Evolutionary conservation across 2,888 invertebrate genomes (phyloP), one percentile per base, ranked within the genome.

Genomic region (Rhodophaea formosa): DNA sequence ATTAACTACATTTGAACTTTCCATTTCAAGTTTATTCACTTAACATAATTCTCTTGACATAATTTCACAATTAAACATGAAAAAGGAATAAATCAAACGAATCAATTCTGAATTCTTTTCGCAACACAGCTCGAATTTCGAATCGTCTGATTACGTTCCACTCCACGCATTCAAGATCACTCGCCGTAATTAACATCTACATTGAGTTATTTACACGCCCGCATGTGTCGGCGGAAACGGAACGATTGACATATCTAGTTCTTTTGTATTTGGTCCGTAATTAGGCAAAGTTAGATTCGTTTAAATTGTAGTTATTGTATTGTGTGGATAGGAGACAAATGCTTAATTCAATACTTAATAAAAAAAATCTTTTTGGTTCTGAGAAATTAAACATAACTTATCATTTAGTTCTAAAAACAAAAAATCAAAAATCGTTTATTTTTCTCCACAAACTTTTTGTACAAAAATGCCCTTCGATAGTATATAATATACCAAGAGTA

Each of bases 131-230:
- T 79, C 76, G 64, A 67, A 82, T 79, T 82, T 79, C 75, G 69
- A 83, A 84, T 75, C 69, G 71, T 66, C 70, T 74, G 77, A 82
- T 77, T 77, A 74, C 80, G 80, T 80, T 78, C 75, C 77, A 79
- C 81, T 80, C 71, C 75, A 76, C 71, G 72, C 76, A 79, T 79
- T 84, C 83, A 79, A 86, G 83, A 88, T 87, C 86, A 84, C 85
- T 86, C 80, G 74, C 81, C 80, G 78, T 86, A 87, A 88, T 88
- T 87, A 86, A 86, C 79, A 85, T 75, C 72, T 78, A 78, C 82
- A 82, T 80, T 80, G 86, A 85, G 87, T 86, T 89, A 87, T 88
- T 88, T 88, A 88, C 86, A 75, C 80, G 73, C 88, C 88, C 88
- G 87, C 87, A 89, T 89, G 75, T 79, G 83, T 79, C 77, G 74